phyloP scores from a whole-genome alignment of 2,888 invertebrate species.

The Chouioia cunea region DNA sequence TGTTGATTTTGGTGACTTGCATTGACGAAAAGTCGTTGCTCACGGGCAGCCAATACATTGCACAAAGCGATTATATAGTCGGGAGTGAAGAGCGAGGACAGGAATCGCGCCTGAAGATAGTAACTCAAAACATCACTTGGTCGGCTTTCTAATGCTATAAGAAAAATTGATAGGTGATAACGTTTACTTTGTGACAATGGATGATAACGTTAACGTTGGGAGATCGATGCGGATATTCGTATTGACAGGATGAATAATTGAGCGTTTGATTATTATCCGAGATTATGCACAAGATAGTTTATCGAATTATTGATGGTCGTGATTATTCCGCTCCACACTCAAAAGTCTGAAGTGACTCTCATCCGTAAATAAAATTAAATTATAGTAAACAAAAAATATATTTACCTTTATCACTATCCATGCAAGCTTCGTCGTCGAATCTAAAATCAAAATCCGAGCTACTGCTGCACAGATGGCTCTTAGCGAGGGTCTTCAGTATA shows the following conservation, averaged over 20 bases:
- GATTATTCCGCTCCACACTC: too few species aligned
- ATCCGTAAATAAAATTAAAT: too few species aligned
- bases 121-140: slow-evolving; percentile 5
- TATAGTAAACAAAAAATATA: slow-evolving; percentile 15
- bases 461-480: slow-evolving; percentile 63
- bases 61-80: slow-evolving; percentile 84
- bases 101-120: slow-evolving; percentile 68
- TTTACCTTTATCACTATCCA: slow-evolving; percentile 20
- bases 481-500: slow-evolving; percentile 74
- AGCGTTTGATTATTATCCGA: too few species aligned
- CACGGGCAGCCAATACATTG: slow-evolving; percentile 79
- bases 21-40: slow-evolving; percentile 77
- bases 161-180: not conserved
- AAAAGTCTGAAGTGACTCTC: too few species aligned
- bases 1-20: slow-evolving; percentile 68
- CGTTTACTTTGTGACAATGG: not conserved
- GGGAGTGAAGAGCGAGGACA: slow-evolving; percentile 75
- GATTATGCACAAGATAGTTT: too few species aligned
- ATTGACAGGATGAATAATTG: too few species aligned
- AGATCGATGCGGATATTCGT: not conserved
- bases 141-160: not conserved
- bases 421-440: slow-evolving; percentile 17
- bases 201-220: not conserved
- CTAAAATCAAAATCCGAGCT: slow-evolving; percentile 20
- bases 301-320: too few species aligned